Evolutionary conservation across 1,140 invertebrate species (phyloP).

Genomic region (Drosophila malerkotliana): DNA sequence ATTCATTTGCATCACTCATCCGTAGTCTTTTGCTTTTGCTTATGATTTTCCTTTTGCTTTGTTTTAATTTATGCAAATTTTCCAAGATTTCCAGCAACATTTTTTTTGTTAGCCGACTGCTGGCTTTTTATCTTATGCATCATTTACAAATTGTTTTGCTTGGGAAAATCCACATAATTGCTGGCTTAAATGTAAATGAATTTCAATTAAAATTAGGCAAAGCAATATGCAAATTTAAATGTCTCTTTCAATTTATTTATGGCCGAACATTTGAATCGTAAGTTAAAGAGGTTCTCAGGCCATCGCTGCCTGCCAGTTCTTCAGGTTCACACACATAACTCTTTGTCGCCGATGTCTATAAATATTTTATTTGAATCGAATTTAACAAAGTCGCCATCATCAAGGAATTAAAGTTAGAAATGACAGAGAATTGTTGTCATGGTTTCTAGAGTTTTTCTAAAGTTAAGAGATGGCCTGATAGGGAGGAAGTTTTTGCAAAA

Average conservation of each 20-base stretch:
- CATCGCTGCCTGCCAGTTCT: constrained; percentile 19
- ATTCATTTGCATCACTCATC: constrained; percentile 31
- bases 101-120: constrained; percentile 23
- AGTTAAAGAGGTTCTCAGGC: constrained; percentile 60
- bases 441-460: constrained; percentile 9
- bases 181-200: constrained; percentile 73
- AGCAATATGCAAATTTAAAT: constrained; percentile 48
- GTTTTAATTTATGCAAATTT: constrained; percentile 75
- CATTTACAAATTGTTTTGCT: constrained; percentile 73
- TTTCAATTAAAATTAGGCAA: constrained; percentile 72
- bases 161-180: constrained; percentile 78
- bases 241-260: constrained; percentile 52
- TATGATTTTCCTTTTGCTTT: constrained; percentile 2
- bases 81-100: constrained; percentile 12
- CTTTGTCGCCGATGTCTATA: constrained; percentile 47
- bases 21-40: constrained; percentile 5
- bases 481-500: too few species aligned
- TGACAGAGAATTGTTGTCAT: constrained; percentile 1
- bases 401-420: too few species aligned
- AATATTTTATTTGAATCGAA: constrained; percentile 42
- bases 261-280: constrained; percentile 21
- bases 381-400: constrained; percentile 7
- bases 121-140: constrained; percentile 67
- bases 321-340: constrained; percentile 74
- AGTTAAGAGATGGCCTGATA: background rate